Evolutionary conservation across 2,797 vertebrate species (phyloP).

Genomic region (Notolepis coatsorum): DNA sequence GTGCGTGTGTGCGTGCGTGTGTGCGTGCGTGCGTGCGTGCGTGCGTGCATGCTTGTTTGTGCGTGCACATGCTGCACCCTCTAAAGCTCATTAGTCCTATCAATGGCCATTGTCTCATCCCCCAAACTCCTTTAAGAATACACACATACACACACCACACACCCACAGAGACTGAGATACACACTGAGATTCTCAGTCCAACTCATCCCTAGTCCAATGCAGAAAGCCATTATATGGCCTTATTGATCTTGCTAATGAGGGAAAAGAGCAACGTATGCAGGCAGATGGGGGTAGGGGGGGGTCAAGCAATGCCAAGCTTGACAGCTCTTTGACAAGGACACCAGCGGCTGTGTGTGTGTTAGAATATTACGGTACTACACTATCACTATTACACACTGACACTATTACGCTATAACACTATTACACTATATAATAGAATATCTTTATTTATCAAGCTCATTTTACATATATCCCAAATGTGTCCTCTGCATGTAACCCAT

Average conservation of each 20-base stretch:
- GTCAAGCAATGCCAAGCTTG: slow-evolving; percentile 61
- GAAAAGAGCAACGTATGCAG: slow-evolving; percentile 57
- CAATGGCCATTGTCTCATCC: slow-evolving; percentile 24
- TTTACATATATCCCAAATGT: too few relatives aligned
- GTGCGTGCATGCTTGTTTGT: too few relatives aligned
- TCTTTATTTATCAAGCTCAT: too few relatives aligned
- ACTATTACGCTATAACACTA: too few relatives aligned
- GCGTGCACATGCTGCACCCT: too few relatives aligned
- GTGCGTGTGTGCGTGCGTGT: not conserved
- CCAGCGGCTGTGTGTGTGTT: slow-evolving; percentile 10
- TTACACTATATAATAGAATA: too few relatives aligned
- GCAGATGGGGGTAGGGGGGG: slow-evolving; percentile 27
- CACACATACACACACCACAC: not conserved
- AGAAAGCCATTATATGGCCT: slow-evolving; percentile 50
- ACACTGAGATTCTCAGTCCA: too few relatives aligned
- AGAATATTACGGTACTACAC: too few relatives aligned
- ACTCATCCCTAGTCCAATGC: slow-evolving; percentile 27
- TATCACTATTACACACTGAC: too few relatives aligned
- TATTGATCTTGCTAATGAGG: slow-evolving; percentile 72
- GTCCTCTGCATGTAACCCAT: too few relatives aligned
- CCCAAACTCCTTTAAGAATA: not conserved
- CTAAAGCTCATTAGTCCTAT: slow-evolving; percentile 17
- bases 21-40: not conserved
- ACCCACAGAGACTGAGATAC: not conserved
- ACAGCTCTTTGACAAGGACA: slow-evolving; percentile 43